Evolutionary conservation across 2,797 vertebrate genomes (phyloP).

Genomic region (Chromobotia macracanthus): DNA sequence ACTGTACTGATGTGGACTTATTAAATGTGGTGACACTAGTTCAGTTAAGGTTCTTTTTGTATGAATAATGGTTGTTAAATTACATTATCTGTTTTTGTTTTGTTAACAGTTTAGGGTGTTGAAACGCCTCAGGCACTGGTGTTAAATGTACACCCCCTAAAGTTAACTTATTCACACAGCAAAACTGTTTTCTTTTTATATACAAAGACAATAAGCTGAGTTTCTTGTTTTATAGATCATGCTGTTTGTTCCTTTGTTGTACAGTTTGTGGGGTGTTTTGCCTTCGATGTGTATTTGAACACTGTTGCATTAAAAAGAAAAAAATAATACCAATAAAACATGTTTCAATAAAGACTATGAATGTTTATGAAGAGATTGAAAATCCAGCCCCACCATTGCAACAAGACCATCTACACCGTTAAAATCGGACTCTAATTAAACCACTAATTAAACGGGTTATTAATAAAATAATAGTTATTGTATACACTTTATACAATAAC

Average conservation of each 20-base stretch:
- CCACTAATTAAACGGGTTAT: no score
- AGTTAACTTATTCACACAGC: conserved; percentile 48
- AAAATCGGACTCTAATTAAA: not conserved
- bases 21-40: conserved; percentile 19
- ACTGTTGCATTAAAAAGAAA: conserved; percentile 37
- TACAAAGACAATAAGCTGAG: conserved; percentile 66
- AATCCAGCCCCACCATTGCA: conserved; percentile 2
- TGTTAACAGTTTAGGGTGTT: no score
- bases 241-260: conserved; percentile 63
- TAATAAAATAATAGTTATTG: no score
- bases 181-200: conserved; percentile 75
- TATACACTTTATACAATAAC: no score
- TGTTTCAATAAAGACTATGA: conserved; percentile 9
- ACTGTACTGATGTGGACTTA: conserved; percentile 50
- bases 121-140: no score
- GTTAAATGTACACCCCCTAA: no score
- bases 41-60: conserved; percentile 31
- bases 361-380: conserved; percentile 1
- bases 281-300: conserved; percentile 42
- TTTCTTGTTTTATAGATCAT: conserved; percentile 59
- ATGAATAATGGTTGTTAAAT: conserved; percentile 2
- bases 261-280: conserved; percentile 58
- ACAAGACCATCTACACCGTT: not conserved
- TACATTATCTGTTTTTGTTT: no score
- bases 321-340: conserved; percentile 27